These are phyloP conservation scores for Typhlichthys subterraneus DNA, from an alignment of 2,797 vertebrate genomes.

Conservation along the genomic window DNA sequence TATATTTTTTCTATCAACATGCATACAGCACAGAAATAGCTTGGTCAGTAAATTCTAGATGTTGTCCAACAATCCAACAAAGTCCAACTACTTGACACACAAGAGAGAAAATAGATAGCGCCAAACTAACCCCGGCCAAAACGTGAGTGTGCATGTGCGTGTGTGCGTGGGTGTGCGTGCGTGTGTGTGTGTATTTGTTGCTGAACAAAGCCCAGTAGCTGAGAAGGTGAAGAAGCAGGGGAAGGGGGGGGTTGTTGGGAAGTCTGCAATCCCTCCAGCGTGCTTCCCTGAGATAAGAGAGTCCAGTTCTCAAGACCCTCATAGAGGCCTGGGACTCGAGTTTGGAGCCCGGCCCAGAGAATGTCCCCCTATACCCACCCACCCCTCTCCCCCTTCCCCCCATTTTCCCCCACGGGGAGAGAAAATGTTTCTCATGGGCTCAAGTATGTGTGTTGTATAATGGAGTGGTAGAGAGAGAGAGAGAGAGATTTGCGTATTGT, in stretches of 20 bases:
- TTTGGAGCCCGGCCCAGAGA: constrained; percentile 62
- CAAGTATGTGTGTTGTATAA: background rate
- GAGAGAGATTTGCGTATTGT: background rate
- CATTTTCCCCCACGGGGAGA: constrained; percentile 6
- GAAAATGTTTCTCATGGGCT: constrained; percentile 47
- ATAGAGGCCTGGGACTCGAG: constrained; percentile 48
- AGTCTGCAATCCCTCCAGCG: constrained; percentile 68
- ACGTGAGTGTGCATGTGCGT: constrained; percentile 24
- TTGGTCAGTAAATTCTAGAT: constrained; percentile 8
- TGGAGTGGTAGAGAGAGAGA: background rate
- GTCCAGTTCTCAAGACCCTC: constrained; percentile 65
- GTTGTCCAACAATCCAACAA: constrained; percentile 12
- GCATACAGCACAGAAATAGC: constrained; percentile 12
- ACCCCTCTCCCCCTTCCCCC: constrained; percentile 9
- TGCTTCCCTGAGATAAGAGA: constrained; percentile 80
- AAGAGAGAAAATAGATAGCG: constrained; percentile 19
- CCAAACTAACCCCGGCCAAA: constrained; percentile 23
- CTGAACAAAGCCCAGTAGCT: constrained; percentile 66
- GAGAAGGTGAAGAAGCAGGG: constrained; percentile 53
- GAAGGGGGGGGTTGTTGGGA: constrained; percentile 57
- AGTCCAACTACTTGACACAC: background rate
- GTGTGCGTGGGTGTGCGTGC: constrained; percentile 8
- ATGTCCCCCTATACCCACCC: constrained; percentile 2
- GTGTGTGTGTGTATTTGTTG: constrained; percentile 19
- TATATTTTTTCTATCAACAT: background rate